Percentiles rank a stretch among this genome's conserved stretches.
Evolutionary conservation across 1,140 invertebrate species (phyloP).

Genomic region (Sycophaga agraensis): DNA sequence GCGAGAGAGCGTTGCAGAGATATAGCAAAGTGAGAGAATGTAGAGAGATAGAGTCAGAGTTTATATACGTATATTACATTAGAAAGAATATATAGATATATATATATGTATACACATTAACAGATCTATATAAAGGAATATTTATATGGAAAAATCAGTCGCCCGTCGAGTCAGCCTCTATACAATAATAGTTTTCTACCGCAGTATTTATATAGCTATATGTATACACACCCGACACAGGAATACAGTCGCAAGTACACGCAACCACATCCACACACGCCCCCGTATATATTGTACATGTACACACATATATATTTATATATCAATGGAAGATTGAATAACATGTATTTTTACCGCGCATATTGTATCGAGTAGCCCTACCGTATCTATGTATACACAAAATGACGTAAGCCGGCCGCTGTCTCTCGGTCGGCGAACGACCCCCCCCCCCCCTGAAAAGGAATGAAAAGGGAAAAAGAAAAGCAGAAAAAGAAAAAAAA

Average conservation of each 20-base stretch:
- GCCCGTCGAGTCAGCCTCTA: slow-evolving; percentile 38
- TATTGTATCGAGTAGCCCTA: slow-evolving; percentile 18
- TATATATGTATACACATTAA: slow-evolving; percentile 15
- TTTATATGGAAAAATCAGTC: too few species aligned
- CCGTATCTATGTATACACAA: not conserved
- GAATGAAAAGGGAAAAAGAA: too few species aligned
- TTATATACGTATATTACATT: slow-evolving; percentile 18
- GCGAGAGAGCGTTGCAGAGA: too few species aligned
- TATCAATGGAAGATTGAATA: slow-evolving; percentile 33
- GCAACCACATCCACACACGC: too few species aligned
- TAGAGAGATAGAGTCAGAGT: slow-evolving; percentile 25
- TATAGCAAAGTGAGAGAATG: too few species aligned
- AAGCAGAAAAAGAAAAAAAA: too few species aligned
- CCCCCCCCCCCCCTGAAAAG: too few species aligned
- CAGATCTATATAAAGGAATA: too few species aligned
- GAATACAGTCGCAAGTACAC: too few species aligned
- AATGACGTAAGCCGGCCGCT: slow-evolving; percentile 13
- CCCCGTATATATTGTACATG: too few species aligned
- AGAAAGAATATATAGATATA: slow-evolving; percentile 5
- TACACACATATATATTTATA: slow-evolving; percentile 36
- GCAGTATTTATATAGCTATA: slow-evolving; percentile 55
- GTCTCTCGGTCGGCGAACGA: slow-evolving; percentile 25
- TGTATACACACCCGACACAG: slow-evolving; percentile 43
- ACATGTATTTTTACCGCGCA: slow-evolving; percentile 36
- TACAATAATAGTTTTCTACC: slow-evolving; percentile 49